Base-by-base conservation (phyloP, 2,888 invertebrate species). In the Resseliella maxima region DNA sequence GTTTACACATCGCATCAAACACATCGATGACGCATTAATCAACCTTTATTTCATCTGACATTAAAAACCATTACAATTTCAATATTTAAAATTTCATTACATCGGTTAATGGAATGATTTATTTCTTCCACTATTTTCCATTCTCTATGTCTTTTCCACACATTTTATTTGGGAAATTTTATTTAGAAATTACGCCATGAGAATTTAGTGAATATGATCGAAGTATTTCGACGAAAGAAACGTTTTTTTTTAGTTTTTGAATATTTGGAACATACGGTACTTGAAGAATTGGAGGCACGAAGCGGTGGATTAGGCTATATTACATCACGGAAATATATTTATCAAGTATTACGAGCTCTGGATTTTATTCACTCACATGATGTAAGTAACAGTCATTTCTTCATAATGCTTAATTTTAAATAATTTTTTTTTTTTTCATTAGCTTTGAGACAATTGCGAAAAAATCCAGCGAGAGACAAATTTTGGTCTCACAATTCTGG, bases 221-320 rank as follows among this genome's bases (percentile, higher is more conserved):
- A 97, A 91, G 97, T 97, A 88, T 97, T 97, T 90, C 93, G 96
- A 21, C 93, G 96, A 87, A 94, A 95, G 90, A 94, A 95, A 89
- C 93, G 97, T 86, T 95, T 96, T 90, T 97, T 96, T 91, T 92
- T 97, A 45, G 97, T 97, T 12, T 97, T 97, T 90, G 97, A 97
- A 90, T 97, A 95, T 91, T 92, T 97, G 89, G 96, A 96, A 90
- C 95, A 96, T 89, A 97, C 97, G 0, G 93, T 97, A 5, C 92
- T 97, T 87, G 96, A 97, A 88, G 96, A 96, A 92, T 91, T 97
- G 89, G 96, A 97, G 89, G 94, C 94, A 38, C 91, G 93, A 85
- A 92, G 94, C 0, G 94, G 94, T 24, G 95, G 95, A 3, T 92
- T 97, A 10, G 96, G 95, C 0, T 94, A 95, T 88, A 94, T 95